These are phyloP conservation scores for Acronicta aceris DNA, from an alignment of 2,888 invertebrate genomes.

Conservation along the genomic window DNA sequence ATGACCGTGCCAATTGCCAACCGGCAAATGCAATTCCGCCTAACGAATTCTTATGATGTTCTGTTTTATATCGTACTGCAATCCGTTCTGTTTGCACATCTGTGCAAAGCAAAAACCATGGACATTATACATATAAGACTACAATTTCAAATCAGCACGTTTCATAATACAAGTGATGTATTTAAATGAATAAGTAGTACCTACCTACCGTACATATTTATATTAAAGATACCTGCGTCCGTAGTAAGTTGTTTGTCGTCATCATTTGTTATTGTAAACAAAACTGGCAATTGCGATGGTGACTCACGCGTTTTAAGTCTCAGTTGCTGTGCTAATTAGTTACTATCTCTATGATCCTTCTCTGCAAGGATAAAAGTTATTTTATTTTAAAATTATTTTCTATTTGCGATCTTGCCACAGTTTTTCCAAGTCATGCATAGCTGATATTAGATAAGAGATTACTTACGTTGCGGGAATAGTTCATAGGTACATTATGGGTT, in stretches of 20 bases:
- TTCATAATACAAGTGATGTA: conserved; percentile 34
- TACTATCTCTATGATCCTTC: conserved; percentile 54
- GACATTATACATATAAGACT: conserved; percentile 22
- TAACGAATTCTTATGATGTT: conserved; percentile 59
- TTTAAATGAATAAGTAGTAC: conserved; percentile 36
- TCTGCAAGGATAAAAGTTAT: conserved; percentile 48
- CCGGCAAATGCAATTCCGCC: conserved; percentile 66
- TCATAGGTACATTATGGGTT: too few species aligned
- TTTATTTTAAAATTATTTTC: conserved; percentile 4
- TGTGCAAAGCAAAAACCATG: conserved; percentile 30
- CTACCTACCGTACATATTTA: neutral
- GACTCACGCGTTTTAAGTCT: conserved; percentile 67
- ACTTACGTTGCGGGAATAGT: too few species aligned
- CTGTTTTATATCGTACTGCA: conserved; percentile 42
- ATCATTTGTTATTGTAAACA: conserved; percentile 80
- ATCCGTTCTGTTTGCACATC: conserved; percentile 43
- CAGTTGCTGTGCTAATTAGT: conserved; percentile 65
- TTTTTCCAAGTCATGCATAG: conserved; percentile 14
- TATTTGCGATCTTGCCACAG: neutral
- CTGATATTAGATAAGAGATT: neutral
- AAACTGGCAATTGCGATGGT: conserved; percentile 62
- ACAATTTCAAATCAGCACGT: conserved; percentile 37
- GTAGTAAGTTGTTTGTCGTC: conserved; percentile 64
- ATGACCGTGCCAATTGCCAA: conserved; percentile 75
- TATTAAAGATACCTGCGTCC: conserved; percentile 35